phyloP scores from a whole-genome alignment of 2,797 vertebrate genomes.

The Florisuga fusca region DNA sequence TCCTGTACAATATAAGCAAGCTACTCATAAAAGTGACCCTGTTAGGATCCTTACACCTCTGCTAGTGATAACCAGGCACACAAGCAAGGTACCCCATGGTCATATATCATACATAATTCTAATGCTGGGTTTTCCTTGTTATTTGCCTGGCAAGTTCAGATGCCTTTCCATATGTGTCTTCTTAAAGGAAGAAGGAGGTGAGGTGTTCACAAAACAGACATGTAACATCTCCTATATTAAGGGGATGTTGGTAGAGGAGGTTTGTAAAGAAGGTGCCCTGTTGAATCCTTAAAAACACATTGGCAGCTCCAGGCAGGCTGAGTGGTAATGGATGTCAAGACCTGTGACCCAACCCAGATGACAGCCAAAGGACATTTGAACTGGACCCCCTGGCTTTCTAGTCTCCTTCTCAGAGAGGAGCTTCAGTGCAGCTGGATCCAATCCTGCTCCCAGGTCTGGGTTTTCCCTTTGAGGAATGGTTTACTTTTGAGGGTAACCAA shows the following conservation, averaged over 20 bases:
- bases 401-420: too few relatives aligned
- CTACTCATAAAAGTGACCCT: background rate
- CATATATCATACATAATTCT: background rate
- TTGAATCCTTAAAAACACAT: background rate
- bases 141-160: background rate
- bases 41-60: background rate
- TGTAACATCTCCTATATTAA: background rate
- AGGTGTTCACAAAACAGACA: background rate
- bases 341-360: too few relatives aligned
- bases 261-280: background rate
- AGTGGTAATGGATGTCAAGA: background rate
- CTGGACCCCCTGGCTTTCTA: too few relatives aligned
- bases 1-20: background rate
- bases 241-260: background rate
- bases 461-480: too few relatives aligned
- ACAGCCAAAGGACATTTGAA: too few relatives aligned
- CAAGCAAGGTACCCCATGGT: background rate
- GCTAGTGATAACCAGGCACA: background rate
- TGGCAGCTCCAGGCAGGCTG: background rate
- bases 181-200: background rate
- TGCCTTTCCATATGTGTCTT: background rate
- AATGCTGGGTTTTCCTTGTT: background rate
- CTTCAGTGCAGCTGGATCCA: too few relatives aligned
- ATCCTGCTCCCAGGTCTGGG: too few relatives aligned
- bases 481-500: too few relatives aligned